Evolutionary conservation across 1,140 invertebrate species (phyloP), one percentile per base, ranked within the genome.

Genomic region (Drosophila biarmipes): DNA sequence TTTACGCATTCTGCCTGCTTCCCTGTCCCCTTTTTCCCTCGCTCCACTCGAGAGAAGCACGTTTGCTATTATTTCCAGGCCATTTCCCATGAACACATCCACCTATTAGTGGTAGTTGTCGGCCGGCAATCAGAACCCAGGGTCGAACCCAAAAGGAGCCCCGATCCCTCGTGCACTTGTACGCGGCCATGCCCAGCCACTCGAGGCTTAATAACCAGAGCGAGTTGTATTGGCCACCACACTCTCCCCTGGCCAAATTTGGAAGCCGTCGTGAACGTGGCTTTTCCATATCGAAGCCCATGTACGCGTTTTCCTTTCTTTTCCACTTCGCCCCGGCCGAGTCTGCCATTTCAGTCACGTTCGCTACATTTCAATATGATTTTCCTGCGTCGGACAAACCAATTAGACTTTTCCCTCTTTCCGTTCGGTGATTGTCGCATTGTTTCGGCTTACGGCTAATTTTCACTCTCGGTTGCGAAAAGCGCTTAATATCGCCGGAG

Each of bases 1-100:
- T 87, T 87, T 89, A 87, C 87, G 82, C 75, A 89, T 82, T 82
- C 86, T 76, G 78, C 73, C 40, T 64, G 59, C 61, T 53, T 37
- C 59, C 69, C 61, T 57, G 29, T 31, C 3, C 7, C 2, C 24
- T 40, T 51, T 57, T 34, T 31, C 31, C 51, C 5, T 14, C n/a
- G 40, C 40, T 57, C 68, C 21, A 49, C 48, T 64, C 57, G 58
- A 66, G 57, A 69, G 81, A 78, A 77, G 78, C 82, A 87, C 82
- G 82, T 87, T 87, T 89, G 84, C 84, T 89, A 87, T 89, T 89
- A 89, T 89, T 86, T 87, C 75, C 84, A 89, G 73, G 71, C 78
- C 82, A 87, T 86, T 86, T 87, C 82, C 78, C 82, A 87, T 87
- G 82, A 86, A 81, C 84, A 82, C 77, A 86, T 73, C 71, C 55